phyloP scores from a whole-genome alignment of 2,888 invertebrate genomes.

The Neoascia interrupta region DNA sequence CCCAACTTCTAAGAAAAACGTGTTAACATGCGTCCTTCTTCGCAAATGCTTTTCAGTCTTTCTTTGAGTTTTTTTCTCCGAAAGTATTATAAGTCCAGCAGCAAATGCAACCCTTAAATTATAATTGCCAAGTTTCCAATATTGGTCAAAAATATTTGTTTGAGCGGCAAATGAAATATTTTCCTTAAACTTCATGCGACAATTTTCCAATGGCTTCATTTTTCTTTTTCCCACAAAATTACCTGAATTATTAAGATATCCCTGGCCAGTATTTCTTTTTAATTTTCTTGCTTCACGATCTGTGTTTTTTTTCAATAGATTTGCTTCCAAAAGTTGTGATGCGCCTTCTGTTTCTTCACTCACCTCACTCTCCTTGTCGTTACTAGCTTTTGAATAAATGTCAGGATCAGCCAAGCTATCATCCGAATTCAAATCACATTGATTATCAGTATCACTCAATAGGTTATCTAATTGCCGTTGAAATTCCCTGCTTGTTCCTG shows the following conservation, averaged over 20 bases:
- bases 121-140: constrained; percentile 15
- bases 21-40: no score
- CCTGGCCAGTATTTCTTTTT: constrained; percentile 6
- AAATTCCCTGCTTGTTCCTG: no score
- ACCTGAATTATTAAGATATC: constrained; percentile 6
- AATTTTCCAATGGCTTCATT: constrained; percentile 3
- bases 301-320: not conserved
- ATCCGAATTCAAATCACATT: no score
- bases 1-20: constrained; percentile 52
- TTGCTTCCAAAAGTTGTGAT: no score
- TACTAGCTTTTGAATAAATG: no score
- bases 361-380: no score
- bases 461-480: not conserved
- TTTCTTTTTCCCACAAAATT: not conserved
- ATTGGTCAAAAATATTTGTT: constrained; percentile 16
- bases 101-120: not conserved
- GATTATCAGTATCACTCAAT: no score
- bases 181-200: constrained; percentile 16
- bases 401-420: no score
- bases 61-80: no score
- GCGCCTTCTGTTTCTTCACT: no score
- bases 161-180: constrained; percentile 12
- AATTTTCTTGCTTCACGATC: constrained; percentile 9
- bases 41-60: no score
- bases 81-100: no score